Evolutionary conservation across 2,888 invertebrate species (phyloP).

Genomic region (Cartodere bifasciata): DNA sequence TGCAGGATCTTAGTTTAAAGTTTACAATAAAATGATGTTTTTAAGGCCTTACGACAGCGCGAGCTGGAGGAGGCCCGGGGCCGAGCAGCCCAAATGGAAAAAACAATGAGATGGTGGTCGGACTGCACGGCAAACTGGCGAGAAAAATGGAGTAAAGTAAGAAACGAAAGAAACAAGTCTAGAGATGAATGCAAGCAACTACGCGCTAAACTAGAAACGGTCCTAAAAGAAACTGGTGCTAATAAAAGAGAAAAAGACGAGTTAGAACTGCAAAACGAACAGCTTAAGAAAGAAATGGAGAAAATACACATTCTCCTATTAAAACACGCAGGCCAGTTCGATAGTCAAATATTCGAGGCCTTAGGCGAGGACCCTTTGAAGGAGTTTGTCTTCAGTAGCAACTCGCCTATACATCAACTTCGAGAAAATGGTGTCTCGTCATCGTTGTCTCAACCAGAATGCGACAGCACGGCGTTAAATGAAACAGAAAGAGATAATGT

Average conservation of each 20-base stretch:
- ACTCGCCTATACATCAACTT: slow-evolving; percentile 25
- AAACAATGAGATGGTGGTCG: slow-evolving; percentile 99
- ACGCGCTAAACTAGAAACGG: slow-evolving; percentile 64
- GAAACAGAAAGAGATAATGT: slow-evolving; percentile 28
- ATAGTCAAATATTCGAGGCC: slow-evolving; percentile 40
- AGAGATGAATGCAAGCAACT: slow-evolving; percentile 80
- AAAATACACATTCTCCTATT: slow-evolving; percentile 55
- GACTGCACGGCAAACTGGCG: slow-evolving; percentile 96
- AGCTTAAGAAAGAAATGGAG: slow-evolving; percentile 69
- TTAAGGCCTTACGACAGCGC: slow-evolving; percentile 49
- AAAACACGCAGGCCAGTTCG: slow-evolving; percentile 59
- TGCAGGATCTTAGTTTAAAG: too few species aligned
- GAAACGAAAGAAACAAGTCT: slow-evolving; percentile 86
- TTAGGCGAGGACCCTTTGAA: slow-evolving; percentile 36
- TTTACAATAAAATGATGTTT: too few species aligned
- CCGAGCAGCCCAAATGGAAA: slow-evolving; percentile 95
- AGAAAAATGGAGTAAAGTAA: slow-evolving; percentile 90
- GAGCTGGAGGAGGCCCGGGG: slow-evolving; percentile 92
- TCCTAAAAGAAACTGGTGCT: slow-evolving; percentile 60
- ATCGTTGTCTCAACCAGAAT: slow-evolving; percentile 26
- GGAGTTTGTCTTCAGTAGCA: slow-evolving; percentile 30
- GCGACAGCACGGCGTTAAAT: slow-evolving; percentile 30
- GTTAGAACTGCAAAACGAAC: slow-evolving; percentile 61
- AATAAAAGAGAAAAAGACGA: slow-evolving; percentile 70
- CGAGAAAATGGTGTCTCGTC: slow-evolving; percentile 27